Conservation (phyloP, 2,888 invertebrate species). For the Tromatobia lineatoria region DNA sequence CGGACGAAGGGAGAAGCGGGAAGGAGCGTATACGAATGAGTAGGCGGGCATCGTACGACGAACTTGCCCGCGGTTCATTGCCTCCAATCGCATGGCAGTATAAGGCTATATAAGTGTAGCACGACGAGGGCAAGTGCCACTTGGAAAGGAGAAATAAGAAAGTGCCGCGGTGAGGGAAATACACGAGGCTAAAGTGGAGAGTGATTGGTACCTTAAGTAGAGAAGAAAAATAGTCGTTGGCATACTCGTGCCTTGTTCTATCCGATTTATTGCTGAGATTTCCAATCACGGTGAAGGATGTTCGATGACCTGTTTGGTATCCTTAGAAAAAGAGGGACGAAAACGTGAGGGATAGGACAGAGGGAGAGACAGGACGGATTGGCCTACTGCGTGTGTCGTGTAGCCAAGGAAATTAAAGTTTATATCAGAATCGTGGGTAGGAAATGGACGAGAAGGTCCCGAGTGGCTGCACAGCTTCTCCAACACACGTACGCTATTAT, state of each 20-base stretch:
- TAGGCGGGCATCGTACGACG: constrained; percentile 39
- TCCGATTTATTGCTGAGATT: not conserved
- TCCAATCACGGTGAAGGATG: constrained; percentile 2
- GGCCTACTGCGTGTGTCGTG: constrained; percentile 2
- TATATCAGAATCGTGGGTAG: constrained; percentile 16
- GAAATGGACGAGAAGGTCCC: constrained; percentile 34
- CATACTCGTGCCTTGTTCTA: not conserved
- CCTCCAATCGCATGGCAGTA: constrained; percentile 14
- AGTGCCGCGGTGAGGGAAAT: not conserved
- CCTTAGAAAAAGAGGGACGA: not conserved
- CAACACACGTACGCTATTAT: not conserved
- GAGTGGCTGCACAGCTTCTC: not conserved
- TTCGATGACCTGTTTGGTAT: not conserved
- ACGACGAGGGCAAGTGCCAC: not conserved
- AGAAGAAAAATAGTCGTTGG: not conserved
- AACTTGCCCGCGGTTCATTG: constrained; percentile 53
- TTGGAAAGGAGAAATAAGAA: not conserved
- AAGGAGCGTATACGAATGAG: constrained; percentile 4
- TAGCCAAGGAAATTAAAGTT: constrained; percentile 52
- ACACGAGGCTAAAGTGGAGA: not conserved
- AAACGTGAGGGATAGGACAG: not conserved
- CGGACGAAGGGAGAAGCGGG: not conserved
- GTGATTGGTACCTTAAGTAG: constrained; percentile 10
- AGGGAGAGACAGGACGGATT: not conserved
- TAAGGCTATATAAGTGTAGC: not conserved